A percentile compares a stretch with the other conserved stretches of the same genome.
These are phyloP conservation scores for Agrenia bidenticulata DNA, from an alignment of 2,888 invertebrate genomes.

Conservation along the genomic window DNA sequence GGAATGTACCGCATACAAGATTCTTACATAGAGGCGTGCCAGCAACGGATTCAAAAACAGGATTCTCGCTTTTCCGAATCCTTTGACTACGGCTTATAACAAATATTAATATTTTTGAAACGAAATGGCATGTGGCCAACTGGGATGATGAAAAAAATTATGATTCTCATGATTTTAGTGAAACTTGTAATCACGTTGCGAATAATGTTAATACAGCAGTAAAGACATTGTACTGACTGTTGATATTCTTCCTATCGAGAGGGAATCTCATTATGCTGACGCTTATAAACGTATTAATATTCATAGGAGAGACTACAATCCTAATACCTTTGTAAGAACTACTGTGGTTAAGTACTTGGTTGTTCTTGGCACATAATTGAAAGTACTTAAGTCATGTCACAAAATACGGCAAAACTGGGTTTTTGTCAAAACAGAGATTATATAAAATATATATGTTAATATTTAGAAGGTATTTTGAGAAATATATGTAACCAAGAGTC, in stretches of 20 bases:
- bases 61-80: conserved; percentile 82
- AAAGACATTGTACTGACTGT: too few relatives aligned
- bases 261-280: conserved; percentile 16
- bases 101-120: conserved; percentile 26
- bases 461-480: not conserved
- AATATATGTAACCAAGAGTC: not conserved
- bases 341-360: too few relatives aligned
- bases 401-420: not conserved
- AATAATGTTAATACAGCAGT: too few relatives aligned
- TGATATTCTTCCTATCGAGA: not conserved
- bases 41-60: conserved; percentile 81
- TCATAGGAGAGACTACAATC: too few relatives aligned
- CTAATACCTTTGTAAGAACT: too few relatives aligned
- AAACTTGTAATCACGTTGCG: not conserved
- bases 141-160: too few relatives aligned
- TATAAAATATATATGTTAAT: not conserved
- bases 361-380: not conserved
- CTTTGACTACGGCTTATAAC: conserved; percentile 73
- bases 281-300: conserved; percentile 15
- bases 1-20: conserved; percentile 91
- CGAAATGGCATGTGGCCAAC: too few relatives aligned
- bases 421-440: not conserved
- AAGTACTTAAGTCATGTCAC: not conserved
- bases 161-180: too few relatives aligned
- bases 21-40: conserved; percentile 81